Conservation (phyloP, 2,113 vertebrate species). For the Pantherophis guttatus region DNA sequence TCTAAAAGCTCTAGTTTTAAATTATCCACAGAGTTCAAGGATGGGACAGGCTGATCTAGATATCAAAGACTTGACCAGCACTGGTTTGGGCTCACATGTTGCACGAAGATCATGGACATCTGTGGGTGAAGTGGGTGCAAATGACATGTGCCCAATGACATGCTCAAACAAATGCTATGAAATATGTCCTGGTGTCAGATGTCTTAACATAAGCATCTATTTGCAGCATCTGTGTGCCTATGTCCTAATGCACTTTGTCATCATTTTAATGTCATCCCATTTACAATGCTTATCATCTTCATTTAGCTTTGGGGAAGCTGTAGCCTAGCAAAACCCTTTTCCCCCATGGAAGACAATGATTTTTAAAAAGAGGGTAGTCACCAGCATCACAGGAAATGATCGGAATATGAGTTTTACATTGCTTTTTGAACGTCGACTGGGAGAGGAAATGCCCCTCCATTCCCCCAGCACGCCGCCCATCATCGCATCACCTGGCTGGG, state of each 20-base stretch:
- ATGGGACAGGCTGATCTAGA: not conserved
- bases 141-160: not conserved
- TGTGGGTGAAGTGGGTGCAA: not conserved
- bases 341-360: not conserved
- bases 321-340: not conserved
- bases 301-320: not conserved
- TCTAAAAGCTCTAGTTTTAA: not conserved
- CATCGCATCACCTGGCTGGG: accelerated
- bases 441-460: not conserved
- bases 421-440: not conserved
- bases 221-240: not conserved
- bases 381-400: not conserved
- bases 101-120: not conserved
- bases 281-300: not conserved
- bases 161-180: not conserved
- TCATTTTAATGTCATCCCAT: not conserved
- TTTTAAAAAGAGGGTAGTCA: not conserved
- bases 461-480: not conserved
- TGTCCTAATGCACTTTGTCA: not conserved
- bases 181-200: not conserved
- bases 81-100: not conserved
- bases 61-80: not conserved
- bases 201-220: not conserved
- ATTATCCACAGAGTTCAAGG: not conserved
- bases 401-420: not conserved